Percentiles rank a stretch among this genome's conserved stretches.
These are phyloP conservation scores for Drosophila pruinosa DNA, from an alignment of 1,140 invertebrate species.

Conservation along the genomic window DNA sequence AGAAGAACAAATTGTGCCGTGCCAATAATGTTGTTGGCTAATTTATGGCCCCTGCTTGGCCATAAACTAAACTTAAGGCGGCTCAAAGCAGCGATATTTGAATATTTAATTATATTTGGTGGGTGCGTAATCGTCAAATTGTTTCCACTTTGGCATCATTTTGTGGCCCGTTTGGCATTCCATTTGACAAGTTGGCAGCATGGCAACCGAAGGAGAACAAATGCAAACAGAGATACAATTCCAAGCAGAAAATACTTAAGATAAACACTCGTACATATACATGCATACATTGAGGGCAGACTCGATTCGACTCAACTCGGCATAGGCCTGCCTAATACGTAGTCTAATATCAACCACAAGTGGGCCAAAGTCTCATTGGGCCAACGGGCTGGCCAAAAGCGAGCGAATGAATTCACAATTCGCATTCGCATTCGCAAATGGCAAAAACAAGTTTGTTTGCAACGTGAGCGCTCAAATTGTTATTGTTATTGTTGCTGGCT, in stretches of 20 bases:
- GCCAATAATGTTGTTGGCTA: constrained; percentile 68
- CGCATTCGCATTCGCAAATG: constrained; percentile 34
- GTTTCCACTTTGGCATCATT: constrained; percentile 1
- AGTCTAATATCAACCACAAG: constrained; percentile 64
- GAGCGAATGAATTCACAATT: constrained; percentile 35
- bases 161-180: constrained; percentile 36
- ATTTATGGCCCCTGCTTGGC: constrained; percentile 57
- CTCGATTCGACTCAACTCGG: not conserved
- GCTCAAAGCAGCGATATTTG: constrained; percentile 43
- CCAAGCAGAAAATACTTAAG: not conserved
- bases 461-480: constrained; percentile 39
- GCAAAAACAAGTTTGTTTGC: constrained; percentile 64
- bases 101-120: constrained; percentile 55
- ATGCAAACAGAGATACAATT: not conserved
- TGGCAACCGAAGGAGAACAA: constrained; percentile 7
- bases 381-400: constrained; percentile 46
- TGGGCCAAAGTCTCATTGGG: constrained; percentile 63
- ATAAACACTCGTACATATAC: no score
- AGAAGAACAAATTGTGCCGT: constrained; percentile 37
- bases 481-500: constrained; percentile 20
- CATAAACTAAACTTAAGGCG: constrained; percentile 67
- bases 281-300: constrained; percentile 2
- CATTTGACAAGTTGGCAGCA: constrained; percentile 8
- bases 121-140: constrained; percentile 40
- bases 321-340: constrained; percentile 23